Evolutionary conservation across 2,888 invertebrate species (phyloP), one percentile per base, ranked within the genome.

Genomic region (Rhodophaea formosa): DNA sequence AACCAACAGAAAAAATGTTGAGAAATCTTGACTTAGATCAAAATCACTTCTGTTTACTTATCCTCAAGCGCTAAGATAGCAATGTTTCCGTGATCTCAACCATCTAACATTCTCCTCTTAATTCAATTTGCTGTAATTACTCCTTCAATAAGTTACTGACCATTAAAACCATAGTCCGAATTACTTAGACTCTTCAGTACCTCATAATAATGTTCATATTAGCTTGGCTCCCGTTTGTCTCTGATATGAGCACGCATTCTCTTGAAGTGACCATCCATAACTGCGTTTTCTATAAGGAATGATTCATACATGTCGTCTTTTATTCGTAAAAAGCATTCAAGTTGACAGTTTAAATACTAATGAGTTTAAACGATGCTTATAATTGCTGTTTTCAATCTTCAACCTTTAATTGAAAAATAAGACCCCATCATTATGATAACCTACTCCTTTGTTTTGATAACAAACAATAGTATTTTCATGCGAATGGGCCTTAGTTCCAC

Each of bases 241-340:
- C 71, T 62, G 68, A 66, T 68, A 70, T 61, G 68, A 66, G 63
- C 69, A 68, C 71, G 74, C 83, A 85, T 86, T 80, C 81, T 78
- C 60, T 29, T 61, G 66, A 73, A 62, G 70, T 79, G 81, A 73
- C 83, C 82, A 77, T 77, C 78, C 84, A 68, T 77, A 72, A 74
- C 79, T 63, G 16, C 55, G 61, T 61, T 86, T 83, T 86, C 85
- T 78, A 80, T 71, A 63, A 62, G 59, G 62, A 49, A 32, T 42
- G 49, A 15, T 56, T 30, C 42, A 47, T 23, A 42, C 54, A 30
- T 12, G 30, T 10, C n/a, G 23, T 23, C 6, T 29, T 12, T 30
- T 15, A 44, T 7, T 44, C 7, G 15, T 14, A 44, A 44, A 15
- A 16, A 44, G 3, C 8, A 14, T 44, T 8, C 16, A 44, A 16